Evolutionary conservation across 2,113 vertebrate species (phyloP), one percentile per base, ranked within the genome.

Genomic region (Leucoraja erinaceus): DNA sequence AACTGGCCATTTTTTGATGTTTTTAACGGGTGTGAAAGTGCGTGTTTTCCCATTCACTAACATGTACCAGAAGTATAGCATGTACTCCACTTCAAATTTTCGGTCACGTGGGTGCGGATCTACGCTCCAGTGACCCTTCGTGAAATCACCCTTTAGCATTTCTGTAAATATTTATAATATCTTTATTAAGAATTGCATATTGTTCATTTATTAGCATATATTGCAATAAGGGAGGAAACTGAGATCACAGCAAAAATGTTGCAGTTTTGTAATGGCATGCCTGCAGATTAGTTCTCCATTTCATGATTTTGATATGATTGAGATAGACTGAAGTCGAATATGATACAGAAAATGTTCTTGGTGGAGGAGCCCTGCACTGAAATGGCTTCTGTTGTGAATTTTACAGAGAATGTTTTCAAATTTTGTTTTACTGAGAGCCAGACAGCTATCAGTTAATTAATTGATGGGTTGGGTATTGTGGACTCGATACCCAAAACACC

Each of bases 381-480:
- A 88, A 88, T 84, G 11, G 83, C 63, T n/a, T 63, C 83, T 88
- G 38, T 88, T 88, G 28, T 79, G 20, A 88, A 11, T 47, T 88
- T 88, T 88, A 11, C 38, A 31, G 59, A 28, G 4, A 81, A 81
- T 54, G 18, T 81, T 81, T 47, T 81, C 31, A 63, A 31, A 12
- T 88, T n/a, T 88, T 20, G 20, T 88, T 28, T 56, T 88, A 47
- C 78, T 18, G 38, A 79, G 20, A 47, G 16, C 16, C 38, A 47
- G 33, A 38, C 31, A 54, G 31, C 59, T 25, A 59, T 84, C 22
- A 12, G 81, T 54, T 61, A 9, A 59, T 54, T 61, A 9, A 59
- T 59, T 59, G 22, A 16, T 88, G 74, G 7, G 4, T 16, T 61
- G 25, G 12, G 25, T 63, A 63, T 31, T 47, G 38, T 47, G 38